Evolutionary conservation across 2,113 vertebrate species (phyloP), one percentile per base, ranked within the genome.

Genomic region (Cochlearius cochlearius): DNA sequence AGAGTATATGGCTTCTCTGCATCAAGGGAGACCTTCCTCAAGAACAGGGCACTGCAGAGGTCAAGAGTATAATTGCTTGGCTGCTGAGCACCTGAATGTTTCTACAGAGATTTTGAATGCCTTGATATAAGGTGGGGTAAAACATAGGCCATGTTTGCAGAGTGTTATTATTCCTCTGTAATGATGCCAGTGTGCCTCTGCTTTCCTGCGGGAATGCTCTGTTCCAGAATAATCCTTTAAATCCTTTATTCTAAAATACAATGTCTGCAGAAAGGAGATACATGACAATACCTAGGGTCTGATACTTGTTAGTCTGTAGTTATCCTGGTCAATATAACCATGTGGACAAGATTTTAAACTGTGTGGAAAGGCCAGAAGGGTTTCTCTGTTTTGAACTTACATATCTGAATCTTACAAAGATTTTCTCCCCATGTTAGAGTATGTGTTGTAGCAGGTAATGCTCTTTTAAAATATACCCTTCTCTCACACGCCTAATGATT

Each of bases 121-220:
- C 67, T 90, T 85, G 81, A 73, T 84, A 88, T 69, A 93, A 96
- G 87, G 90, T 84, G 73, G 66, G 53, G 49, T 93, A 90, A 96
- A 92, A 90, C 78, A 15, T 8, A 87, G 87, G 74, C 84, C 74
- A 27, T 93, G 74, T 90, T 94, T 95, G 93, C 85, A 82, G 90
- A 77, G 49, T 89, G 81, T 88, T 88, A 62, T 69, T 94, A 76
- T 79, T 96, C 49, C 22, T 87, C 90, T 94, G 78, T 82, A 88
- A 91, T n/a, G 87, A 85, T 91, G 80, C 80, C 64, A 75, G 52
- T 68, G 66, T 72, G 45, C 38, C 45, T 96, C 74, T 95, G 45
- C 82, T 88, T 69, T 95, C 92, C 92, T 95, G 75, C 86, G 86
- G 76, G 89, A 91, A 94, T 89, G 64, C 68, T 92, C 84, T 91